Base-by-base conservation (phyloP, 2,113 vertebrate species). In the Anolis carolinensis region DNA sequence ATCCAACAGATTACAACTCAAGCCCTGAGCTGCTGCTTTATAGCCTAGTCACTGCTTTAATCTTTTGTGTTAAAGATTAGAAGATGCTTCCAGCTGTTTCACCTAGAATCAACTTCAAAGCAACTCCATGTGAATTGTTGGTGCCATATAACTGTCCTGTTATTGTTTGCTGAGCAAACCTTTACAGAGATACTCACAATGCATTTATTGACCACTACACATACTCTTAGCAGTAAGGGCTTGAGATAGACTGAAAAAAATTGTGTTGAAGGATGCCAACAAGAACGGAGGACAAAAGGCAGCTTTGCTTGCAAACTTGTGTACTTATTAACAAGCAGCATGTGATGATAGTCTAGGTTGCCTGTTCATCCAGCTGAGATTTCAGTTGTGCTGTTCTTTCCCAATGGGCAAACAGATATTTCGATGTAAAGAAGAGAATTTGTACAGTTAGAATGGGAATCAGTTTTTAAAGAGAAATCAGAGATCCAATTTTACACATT, bases 1-100 rank as follows among this genome's bases (percentile, higher is more conserved):
- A 50, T 23, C 55, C 75, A 50, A 85, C 68, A 62, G 1, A 9
- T 63, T 75, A 39, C 34, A 86, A 70, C 75, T 81, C 50, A 91
- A 44, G 48, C 73, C 84, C 79, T 34, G 82, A 84, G 83, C 86
- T 84, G 55, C 39, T 63, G 79, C 85, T 82, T 83, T 88, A 84
- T 73, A 68, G 82, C 48, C 84, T 73, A 32, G 75, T 72, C 85
- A 88, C 83, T 80, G 84, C 79, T 79, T 78, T 79, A 75, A 78
- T 90, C 80, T 91, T 81, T 85, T 87, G 32, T 23, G 39, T 59
- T 63, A 59, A 75, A 84, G 76, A 89, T 90, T 88, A 87, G 86
- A 92, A 92, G 92, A 86, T 30, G 14, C 39, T 85, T 89, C 82
- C 79, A 76, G 83, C 81, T 85, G 88, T 92, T 86, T 89, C 89